phyloP scores from a whole-genome alignment of 2,888 invertebrate species.

The Microchrysa polita region DNA sequence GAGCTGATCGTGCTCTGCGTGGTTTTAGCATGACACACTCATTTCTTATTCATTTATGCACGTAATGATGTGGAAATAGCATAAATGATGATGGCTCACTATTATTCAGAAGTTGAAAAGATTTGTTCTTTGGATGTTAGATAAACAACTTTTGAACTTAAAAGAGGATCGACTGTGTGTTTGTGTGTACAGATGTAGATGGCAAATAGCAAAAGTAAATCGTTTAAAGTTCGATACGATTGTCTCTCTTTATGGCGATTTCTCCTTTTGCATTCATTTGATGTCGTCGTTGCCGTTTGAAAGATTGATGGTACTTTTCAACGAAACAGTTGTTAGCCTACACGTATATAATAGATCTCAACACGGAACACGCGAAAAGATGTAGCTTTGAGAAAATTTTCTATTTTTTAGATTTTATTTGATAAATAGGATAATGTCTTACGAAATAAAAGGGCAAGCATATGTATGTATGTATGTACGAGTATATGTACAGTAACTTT shows the following conservation, averaged over 20 bases:
- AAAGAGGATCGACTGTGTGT: slow-evolving; percentile 17
- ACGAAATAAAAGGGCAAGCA: no score
- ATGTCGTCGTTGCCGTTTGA: slow-evolving; percentile 24
- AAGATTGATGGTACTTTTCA: slow-evolving; percentile 43
- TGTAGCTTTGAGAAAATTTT: no score
- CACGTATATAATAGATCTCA: slow-evolving; percentile 25
- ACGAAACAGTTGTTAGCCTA: slow-evolving; percentile 37
- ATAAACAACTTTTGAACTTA: slow-evolving; percentile 40
- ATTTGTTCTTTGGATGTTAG: slow-evolving; percentile 42
- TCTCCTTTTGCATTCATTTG: slow-evolving; percentile 23
- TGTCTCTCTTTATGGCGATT: background rate
- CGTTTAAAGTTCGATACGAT: slow-evolving; percentile 32
- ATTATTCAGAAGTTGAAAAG: slow-evolving; percentile 43
- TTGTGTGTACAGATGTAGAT: slow-evolving; percentile 29
- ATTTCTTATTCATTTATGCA: slow-evolving; percentile 50
- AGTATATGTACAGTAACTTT: no score
- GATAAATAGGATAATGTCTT: slow-evolving; percentile 26
- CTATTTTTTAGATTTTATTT: slow-evolving; percentile 15
- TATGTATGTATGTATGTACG: background rate
- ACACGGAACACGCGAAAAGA: no score
- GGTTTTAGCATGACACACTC: slow-evolving; percentile 45
- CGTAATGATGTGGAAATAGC: slow-evolving; percentile 49
- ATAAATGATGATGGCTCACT: slow-evolving; percentile 45
- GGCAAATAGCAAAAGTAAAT: slow-evolving; percentile 35
- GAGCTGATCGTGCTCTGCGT: slow-evolving; percentile 36